These are phyloP conservation scores for Plotosus lineatus DNA, from an alignment of 2,113 vertebrate species.

Conservation along the genomic window DNA sequence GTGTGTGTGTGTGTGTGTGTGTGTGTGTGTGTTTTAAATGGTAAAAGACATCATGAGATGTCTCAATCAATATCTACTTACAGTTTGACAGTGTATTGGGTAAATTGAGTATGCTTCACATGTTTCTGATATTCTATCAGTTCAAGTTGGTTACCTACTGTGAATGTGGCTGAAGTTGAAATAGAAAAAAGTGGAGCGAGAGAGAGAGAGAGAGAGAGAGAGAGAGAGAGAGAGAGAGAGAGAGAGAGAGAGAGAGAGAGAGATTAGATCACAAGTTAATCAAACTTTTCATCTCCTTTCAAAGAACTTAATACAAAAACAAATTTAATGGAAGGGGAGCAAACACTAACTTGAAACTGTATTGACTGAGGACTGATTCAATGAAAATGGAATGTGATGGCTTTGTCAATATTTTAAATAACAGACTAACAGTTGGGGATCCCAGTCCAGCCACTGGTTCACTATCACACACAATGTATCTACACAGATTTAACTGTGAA, in stretches of 20 bases:
- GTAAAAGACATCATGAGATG: conserved; percentile 19
- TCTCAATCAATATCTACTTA: conserved; percentile 63
- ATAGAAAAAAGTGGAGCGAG: conserved; percentile 34
- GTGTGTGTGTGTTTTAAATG: conserved; percentile 18
- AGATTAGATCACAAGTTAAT: conserved; percentile 71
- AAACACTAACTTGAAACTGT: conserved; percentile 71
- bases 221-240: conserved; percentile 61
- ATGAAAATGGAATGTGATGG: conserved; percentile 75
- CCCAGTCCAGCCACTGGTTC: conserved; percentile 22
- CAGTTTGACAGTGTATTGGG: conserved; percentile 78
- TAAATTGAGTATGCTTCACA: conserved; percentile 58
- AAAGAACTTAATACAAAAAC: conserved; percentile 65
- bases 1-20: conserved; percentile 25
- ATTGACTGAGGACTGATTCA: conserved; percentile 65
- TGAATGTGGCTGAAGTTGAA: conserved; percentile 63
- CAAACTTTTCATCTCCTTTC: conserved; percentile 54
- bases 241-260: conserved; percentile 55
- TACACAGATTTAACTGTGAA: background rate
- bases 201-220: conserved; percentile 38
- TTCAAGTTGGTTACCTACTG: conserved; percentile 96
- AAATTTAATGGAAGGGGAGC: conserved; percentile 69
- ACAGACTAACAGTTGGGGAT: conserved; percentile 76
- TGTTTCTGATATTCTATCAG: conserved; percentile 96
- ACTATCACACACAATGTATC: conserved; percentile 30
- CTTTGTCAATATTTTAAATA: conserved; percentile 73